These are phyloP conservation scores for Chlorops oryzae DNA, from an alignment of 1,140 invertebrate genomes.

Conservation along the genomic window DNA sequence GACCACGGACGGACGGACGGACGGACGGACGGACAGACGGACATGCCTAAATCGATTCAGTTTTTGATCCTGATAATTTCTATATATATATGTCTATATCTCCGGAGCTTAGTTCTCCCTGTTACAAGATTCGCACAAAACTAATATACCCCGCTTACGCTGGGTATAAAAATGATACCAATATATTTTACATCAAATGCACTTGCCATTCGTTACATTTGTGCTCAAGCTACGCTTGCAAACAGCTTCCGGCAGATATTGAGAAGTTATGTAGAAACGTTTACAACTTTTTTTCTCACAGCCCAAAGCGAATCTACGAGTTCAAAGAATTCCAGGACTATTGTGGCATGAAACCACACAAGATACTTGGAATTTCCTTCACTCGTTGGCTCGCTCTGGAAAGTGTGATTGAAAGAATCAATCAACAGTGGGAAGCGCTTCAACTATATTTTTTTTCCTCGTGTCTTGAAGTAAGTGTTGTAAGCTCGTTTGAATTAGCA, in stretches of 20 bases:
- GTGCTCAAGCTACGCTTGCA: constrained; percentile 27
- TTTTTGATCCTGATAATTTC: no score
- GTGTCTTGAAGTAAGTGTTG: background rate
- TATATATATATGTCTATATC: no score
- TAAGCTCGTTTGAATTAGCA: background rate
- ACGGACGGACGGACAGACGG: no score
- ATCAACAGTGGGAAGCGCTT: constrained; percentile 1
- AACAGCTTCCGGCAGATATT: constrained; percentile 19
- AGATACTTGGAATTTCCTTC: constrained; percentile 23
- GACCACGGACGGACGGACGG: no score
- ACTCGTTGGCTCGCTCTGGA: constrained; percentile 24
- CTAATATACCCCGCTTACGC: no score
- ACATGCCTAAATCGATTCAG: no score
- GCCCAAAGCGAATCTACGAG: constrained; percentile 14
- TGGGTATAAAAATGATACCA: background rate
- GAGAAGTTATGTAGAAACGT: constrained; percentile 26
- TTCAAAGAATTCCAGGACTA: constrained; percentile 28
- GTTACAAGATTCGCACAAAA: no score
- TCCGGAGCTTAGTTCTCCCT: no score
- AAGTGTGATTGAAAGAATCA: constrained; percentile 14
- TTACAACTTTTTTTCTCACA: constrained; percentile 24
- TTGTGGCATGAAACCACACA: constrained; percentile 20
- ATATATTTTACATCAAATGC: constrained; percentile 11
- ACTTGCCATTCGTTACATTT: constrained; percentile 14
- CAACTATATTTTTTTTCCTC: constrained; percentile 1